phyloP scores from a whole-genome alignment of 2,797 vertebrate genomes.

The Gymnodraco acuticeps region DNA sequence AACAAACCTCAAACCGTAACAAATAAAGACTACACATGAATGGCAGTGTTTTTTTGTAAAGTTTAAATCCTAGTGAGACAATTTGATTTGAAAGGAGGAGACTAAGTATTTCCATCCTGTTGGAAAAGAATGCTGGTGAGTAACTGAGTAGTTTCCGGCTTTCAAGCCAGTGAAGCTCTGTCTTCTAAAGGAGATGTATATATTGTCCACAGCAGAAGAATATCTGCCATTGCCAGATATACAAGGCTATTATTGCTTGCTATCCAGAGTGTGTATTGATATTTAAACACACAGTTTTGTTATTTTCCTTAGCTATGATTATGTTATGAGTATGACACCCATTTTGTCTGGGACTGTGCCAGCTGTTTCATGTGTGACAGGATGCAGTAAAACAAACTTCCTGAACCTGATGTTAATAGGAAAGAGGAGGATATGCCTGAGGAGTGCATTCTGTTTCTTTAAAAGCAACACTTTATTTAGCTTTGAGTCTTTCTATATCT shows the following conservation, averaged over 20 bases:
- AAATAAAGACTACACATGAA: neutral
- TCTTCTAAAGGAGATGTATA: neutral
- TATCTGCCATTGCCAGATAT: constrained; percentile 1
- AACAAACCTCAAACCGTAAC: constrained; percentile 33
- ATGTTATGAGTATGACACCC: constrained; percentile 40
- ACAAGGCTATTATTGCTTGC: neutral
- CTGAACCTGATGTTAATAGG: constrained; percentile 59
- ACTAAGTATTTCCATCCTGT: constrained; percentile 41
- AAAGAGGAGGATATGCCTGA: constrained; percentile 35
- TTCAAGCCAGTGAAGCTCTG: constrained; percentile 42
- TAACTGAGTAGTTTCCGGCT: constrained; percentile 22
- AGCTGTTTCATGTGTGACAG: constrained; percentile 52
- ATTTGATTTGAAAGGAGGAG: constrained; percentile 13
- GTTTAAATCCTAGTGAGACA: constrained; percentile 15
- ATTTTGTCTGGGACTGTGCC: constrained; percentile 25
- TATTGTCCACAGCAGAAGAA: constrained; percentile 31
- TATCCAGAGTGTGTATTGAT: constrained; percentile 46
- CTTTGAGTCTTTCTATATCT: constrained; percentile 6
- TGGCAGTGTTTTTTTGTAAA: constrained; percentile 7
- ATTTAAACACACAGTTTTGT: constrained; percentile 26
- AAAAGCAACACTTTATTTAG: neutral
- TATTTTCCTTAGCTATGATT: constrained; percentile 44
- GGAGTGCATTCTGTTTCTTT: constrained; percentile 9
- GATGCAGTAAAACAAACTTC: constrained; percentile 74
- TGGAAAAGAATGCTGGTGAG: constrained; percentile 41